Evolutionary conservation across 2,888 invertebrate genomes (phyloP), one percentile per base, ranked within the genome.

Genomic region (Coremacera marginata): DNA sequence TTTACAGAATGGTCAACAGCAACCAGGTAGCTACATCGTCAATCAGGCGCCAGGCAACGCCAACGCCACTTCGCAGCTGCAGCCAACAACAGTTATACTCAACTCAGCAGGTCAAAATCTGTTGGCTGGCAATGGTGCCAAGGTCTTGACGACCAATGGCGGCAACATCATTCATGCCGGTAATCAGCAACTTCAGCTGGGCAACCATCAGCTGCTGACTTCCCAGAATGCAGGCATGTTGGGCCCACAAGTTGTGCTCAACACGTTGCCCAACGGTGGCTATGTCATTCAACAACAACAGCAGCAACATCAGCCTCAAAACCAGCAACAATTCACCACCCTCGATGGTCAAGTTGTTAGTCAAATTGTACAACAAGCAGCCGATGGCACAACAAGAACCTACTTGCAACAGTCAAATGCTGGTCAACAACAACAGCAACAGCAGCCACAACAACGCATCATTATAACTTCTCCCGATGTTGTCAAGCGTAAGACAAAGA

Each of bases 221-320:
- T 82, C 86, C 57, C 83, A 84, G 75, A 83, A 84, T 82, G 14
- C 83, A 78, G 31, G 84, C 81, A 78, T 82, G 9, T 92, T 94
- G 22, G 91, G 94, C 2, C 94, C 94, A 37, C 82, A 82, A 84
- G 94, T 95, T 0, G 91, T 96, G 5, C 94, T 96, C 1, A 96
- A 96, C 85, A 93, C 95, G 0, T 89, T 96, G 79, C 94, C 94
- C 70, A 91, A 94, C 22, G 95, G 95, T 0, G 95, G 95, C 0
- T 94, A 95, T 82, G 93, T 96, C 7, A 91, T 96, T 62, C 95
- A 95, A 37, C 80, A 84, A 76, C 92, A 94, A 78, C 84, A 82
- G 25, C 95, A 95, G 84, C 94, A 94, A 0, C 84, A 84, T 68
- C 49, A 37, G 9, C 19, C 60, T 19, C 71, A 81, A 79, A 77